Percentiles rank a stretch among this genome's conserved stretches.
Conservation (phyloP, 2,797 vertebrate genomes). For the Echiichthys vipera region DNA sequence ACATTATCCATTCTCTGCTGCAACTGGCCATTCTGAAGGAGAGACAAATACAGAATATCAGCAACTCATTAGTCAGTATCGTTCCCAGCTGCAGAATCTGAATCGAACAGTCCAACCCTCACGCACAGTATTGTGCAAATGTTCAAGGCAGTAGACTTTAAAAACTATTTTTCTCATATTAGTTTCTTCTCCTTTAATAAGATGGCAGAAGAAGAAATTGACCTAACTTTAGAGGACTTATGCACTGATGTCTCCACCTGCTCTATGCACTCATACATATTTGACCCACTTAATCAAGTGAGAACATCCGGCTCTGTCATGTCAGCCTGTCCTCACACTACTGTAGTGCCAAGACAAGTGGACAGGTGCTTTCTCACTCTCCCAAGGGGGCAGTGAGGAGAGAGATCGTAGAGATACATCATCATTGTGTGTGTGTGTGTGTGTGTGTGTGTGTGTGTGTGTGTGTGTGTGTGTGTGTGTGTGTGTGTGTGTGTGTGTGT, state of each 20-base stretch:
- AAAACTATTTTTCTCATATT: neutral
- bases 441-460: neutral
- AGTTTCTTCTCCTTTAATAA: slow-evolving; percentile 12
- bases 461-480: neutral
- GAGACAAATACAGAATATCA: slow-evolving; percentile 38
- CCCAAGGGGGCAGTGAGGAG: slow-evolving; percentile 28
- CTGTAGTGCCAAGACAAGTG: slow-evolving; percentile 42
- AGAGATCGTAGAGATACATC: slow-evolving; percentile 41
- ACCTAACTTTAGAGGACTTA: slow-evolving; percentile 46
- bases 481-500: neutral
- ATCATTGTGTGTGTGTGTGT: slow-evolving; percentile 13
- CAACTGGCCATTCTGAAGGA: slow-evolving; percentile 88
- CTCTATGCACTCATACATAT: slow-evolving; percentile 31
- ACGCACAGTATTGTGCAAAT: neutral
- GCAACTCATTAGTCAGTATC: neutral
- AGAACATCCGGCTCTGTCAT: slow-evolving; percentile 38
- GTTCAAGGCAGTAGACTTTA: neutral
- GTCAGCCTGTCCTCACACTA: slow-evolving; percentile 30
- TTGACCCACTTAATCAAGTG: slow-evolving; percentile 47
- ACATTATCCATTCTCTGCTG: slow-evolving; percentile 93
- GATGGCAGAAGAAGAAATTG: slow-evolving; percentile 2
- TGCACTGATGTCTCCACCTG: slow-evolving; percentile 24
- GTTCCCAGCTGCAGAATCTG: slow-evolving; percentile 1
- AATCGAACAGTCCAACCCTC: too few species aligned
- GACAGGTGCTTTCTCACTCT: slow-evolving; percentile 56